Conservation (phyloP, 2,888 invertebrate genomes). For the Melieria picta region DNA sequence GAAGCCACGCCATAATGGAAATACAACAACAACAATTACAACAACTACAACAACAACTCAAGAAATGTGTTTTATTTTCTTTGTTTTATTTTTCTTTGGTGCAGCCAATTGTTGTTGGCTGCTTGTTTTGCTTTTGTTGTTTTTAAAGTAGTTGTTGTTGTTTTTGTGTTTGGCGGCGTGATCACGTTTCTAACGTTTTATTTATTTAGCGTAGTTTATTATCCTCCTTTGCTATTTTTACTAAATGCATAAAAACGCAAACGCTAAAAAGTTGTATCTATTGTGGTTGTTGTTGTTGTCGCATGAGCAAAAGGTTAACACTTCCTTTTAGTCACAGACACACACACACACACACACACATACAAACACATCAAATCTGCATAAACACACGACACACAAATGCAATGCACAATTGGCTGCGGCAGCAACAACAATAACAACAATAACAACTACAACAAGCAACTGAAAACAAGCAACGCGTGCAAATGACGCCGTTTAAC, state of each 20-base stretch:
- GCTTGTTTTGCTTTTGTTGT: not conserved
- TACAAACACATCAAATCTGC: too few species aligned
- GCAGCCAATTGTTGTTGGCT: not conserved
- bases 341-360: too few species aligned
- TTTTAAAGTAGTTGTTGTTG: constrained; percentile 1
- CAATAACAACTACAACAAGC: not conserved
- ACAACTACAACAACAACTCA: not conserved
- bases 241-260: too few species aligned
- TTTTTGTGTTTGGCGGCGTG: constrained; percentile 14
- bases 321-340: too few species aligned
- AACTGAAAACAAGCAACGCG: constrained; percentile 50
- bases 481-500: constrained; percentile 63
- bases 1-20: not conserved
- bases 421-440: too few species aligned
- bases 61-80: not conserved
- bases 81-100: not conserved
- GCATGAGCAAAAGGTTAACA: too few species aligned
- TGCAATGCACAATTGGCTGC: too few species aligned
- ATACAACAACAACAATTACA: not conserved
- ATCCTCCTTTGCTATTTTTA: not conserved
- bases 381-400: too few species aligned
- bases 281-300: constrained; percentile 1
- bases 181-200: constrained; percentile 26
- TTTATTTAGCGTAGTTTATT: constrained; percentile 18
- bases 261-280: too few species aligned